Conservation (phyloP, 2,113 vertebrate genomes). For the Lanius collurio region DNA sequence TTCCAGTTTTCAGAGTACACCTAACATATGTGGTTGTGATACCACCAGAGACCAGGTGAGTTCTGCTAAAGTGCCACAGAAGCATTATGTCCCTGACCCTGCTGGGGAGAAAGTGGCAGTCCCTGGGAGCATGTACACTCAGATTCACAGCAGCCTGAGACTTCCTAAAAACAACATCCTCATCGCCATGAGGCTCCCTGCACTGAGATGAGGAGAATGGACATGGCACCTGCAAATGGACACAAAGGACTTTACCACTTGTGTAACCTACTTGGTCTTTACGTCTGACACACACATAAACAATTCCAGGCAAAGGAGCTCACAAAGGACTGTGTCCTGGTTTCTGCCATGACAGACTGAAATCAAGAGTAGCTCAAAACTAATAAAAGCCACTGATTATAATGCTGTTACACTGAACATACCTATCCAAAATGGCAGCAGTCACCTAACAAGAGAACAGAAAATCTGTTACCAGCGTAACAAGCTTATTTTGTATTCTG, state of each 20-base stretch:
- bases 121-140: not conserved
- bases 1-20: not conserved
- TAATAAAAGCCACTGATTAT: not conserved
- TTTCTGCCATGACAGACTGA: not conserved
- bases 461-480: not conserved
- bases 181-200: fast-evolving
- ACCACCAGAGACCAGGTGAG: not conserved
- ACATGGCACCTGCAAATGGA: not conserved
- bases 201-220: not conserved
- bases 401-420: not conserved
- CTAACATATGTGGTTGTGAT: not conserved
- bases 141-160: not conserved
- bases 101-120: not conserved
- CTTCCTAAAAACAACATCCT: not conserved
- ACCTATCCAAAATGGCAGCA: not conserved
- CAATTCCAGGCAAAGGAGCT: not conserved
- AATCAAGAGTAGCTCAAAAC: not conserved
- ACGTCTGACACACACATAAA: not conserved
- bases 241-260: not conserved
- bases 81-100: not conserved
- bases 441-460: not conserved
- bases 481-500: not conserved
- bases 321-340: not conserved
- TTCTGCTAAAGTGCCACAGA: not conserved
- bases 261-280: not conserved